phyloP scores from a whole-genome alignment of 2,888 invertebrate species.

The Helobdella robusta region DNA sequence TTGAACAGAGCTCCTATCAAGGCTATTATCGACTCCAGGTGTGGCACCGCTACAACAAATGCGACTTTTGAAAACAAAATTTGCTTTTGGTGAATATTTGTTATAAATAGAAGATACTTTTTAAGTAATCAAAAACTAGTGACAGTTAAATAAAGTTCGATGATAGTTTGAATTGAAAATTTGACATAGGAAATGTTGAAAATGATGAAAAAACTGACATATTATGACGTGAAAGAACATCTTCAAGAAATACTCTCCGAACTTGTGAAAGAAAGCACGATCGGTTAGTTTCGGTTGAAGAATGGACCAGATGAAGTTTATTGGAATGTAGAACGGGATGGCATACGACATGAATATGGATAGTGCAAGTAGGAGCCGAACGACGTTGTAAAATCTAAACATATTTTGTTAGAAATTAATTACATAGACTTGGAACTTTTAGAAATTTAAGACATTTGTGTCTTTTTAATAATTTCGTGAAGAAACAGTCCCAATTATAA shows the following conservation, averaged over 20 bases:
- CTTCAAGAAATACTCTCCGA: constrained; percentile 39
- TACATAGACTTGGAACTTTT: background rate
- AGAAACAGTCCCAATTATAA: too few relatives aligned
- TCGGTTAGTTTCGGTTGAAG: constrained; percentile 47
- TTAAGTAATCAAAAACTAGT: too few relatives aligned
- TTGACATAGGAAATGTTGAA: too few relatives aligned
- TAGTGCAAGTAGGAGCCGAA: constrained; percentile 71
- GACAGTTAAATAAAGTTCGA: too few relatives aligned
- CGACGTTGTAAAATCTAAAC: constrained; percentile 63
- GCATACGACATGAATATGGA: constrained; percentile 86
- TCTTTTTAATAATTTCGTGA: too few relatives aligned
- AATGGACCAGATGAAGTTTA: constrained; percentile 75
- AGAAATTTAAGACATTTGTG: background rate
- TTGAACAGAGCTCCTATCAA: constrained; percentile 47
- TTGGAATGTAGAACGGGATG: constrained; percentile 76
- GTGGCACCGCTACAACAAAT: constrained; percentile 41
- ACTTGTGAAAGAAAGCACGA: constrained; percentile 17
- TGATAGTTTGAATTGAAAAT: background rate
- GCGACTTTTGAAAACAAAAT: background rate
- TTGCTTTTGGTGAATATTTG: too few relatives aligned
- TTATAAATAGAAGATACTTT: background rate
- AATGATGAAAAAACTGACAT: constrained; percentile 42
- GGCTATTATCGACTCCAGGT: constrained; percentile 47
- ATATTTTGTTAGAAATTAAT: background rate
- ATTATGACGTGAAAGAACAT: constrained; percentile 39